A percentile compares a stretch with the other conserved stretches of the same genome.
These are phyloP conservation scores for Aporophyla nigra DNA, from an alignment of 2,888 invertebrate genomes.

Conservation along the genomic window DNA sequence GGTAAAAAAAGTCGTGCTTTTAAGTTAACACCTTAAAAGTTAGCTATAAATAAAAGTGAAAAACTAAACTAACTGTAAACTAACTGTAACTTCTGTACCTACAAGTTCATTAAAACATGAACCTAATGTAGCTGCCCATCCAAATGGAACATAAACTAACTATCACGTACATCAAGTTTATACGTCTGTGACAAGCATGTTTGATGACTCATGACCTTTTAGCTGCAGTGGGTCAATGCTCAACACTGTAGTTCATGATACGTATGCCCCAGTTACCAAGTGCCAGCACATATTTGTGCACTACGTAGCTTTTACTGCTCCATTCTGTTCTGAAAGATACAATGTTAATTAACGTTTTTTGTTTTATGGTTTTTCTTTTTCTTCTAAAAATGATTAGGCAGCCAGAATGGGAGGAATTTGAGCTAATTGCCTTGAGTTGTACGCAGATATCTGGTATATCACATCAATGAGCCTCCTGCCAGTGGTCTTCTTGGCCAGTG, in stretches of 20 bases:
- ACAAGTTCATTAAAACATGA: neutral
- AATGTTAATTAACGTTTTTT: neutral
- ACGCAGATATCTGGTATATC: too few species aligned
- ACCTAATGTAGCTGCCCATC: neutral
- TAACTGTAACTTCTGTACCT: too few species aligned
- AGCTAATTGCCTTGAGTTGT: neutral
- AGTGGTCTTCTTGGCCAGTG: too few species aligned
- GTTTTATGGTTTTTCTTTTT: neutral
- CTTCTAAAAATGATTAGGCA: neutral
- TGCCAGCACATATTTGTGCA: slow-evolving; percentile 49
- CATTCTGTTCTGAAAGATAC: slow-evolving; percentile 11
- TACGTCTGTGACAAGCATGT: slow-evolving; percentile 35
- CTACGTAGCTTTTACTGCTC: slow-evolving; percentile 13
- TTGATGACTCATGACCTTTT: slow-evolving; percentile 66
- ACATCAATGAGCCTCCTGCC: too few species aligned
- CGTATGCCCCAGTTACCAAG: slow-evolving; percentile 63
- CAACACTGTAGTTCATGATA: slow-evolving; percentile 57
- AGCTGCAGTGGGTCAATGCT: slow-evolving; percentile 63
- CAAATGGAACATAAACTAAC: neutral
- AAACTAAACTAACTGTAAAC: too few species aligned
- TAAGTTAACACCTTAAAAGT: too few species aligned
- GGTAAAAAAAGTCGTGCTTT: too few species aligned
- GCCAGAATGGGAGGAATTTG: neutral
- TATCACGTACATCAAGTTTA: slow-evolving; percentile 3
- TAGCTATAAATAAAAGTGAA: too few species aligned